Base-by-base conservation (phyloP, 2,113 vertebrate species). In the Desmodus rotundus region DNA sequence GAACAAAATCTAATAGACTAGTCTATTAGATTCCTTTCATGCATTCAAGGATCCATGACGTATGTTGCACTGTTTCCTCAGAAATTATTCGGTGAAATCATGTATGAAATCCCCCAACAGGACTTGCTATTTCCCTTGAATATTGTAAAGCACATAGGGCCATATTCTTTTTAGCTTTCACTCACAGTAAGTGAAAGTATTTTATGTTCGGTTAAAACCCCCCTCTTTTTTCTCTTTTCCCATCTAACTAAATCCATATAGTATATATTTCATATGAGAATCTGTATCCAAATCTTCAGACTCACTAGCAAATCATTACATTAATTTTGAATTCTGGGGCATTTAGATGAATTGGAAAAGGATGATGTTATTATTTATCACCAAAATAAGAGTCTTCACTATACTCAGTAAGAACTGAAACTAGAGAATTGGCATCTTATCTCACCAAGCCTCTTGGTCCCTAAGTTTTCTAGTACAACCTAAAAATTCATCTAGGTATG, bases 21-120 rank as follows among this genome's bases (percentile, higher is more conserved):
- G 11, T 70, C 82, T 33, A 20, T 83, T 63, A 45, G 38, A 20
- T 63, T 45, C 38, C 33, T 63, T 43, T 83, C 38, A 33, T 83
- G 38, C 45, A 63, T 83, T 82, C 65, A 58, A 80, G 84, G 54
- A 93, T 36, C 58, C 11, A 52, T 56, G 36, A 87, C 91, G 85
- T 80, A 83, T 68, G 63, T 78, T 94, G 52, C 24, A 52, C 86
- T 70, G 94, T 94, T 76, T 43, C 61, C 43, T 95, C 41, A 78
- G 84, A 97, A 94, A 97, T 89, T 87, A 92, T 20, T 87, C n/a
- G 45, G 28, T 63, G 17, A 65, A 89, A 72, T 82, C 54, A 15
- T 63, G 15, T 78, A 41, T 83, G 15, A 81, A 84, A 95, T 85
- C 28, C 17, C 78, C 41, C 94, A 47, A 86, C 0, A 85, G 77